phyloP scores from a whole-genome alignment of 1,140 invertebrate genomes.

The Atopsyche davidsoni region DNA sequence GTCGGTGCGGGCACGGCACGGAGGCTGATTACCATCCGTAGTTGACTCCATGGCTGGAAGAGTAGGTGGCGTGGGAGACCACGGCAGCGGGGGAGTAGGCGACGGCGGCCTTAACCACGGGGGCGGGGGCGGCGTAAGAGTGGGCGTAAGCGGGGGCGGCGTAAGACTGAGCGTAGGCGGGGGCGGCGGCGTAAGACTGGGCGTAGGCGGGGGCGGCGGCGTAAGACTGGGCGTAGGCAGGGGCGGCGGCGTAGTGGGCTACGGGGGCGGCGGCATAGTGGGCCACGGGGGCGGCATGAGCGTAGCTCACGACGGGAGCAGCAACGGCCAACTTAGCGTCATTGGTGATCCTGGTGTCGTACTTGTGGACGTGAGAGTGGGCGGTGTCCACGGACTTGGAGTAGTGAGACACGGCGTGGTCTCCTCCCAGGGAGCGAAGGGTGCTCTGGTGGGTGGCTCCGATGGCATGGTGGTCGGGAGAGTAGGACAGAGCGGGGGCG shows the following conservation, averaged over 20 bases:
- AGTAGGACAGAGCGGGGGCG: constrained; percentile 30
- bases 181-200: constrained; percentile 31
- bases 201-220: constrained; percentile 32
- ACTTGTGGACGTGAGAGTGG: constrained; percentile 58
- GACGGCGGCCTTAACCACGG: constrained; percentile 37
- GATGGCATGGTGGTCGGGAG: constrained; percentile 41
- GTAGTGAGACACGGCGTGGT: constrained; percentile 51
- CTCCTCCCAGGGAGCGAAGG: constrained; percentile 51
- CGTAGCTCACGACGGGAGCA: constrained; percentile 32
- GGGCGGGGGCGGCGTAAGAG: constrained; percentile 29
- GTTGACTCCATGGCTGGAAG: constrained; percentile 44
- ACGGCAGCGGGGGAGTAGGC: constrained; percentile 48
- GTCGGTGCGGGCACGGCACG: not conserved
- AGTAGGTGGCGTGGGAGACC: constrained; percentile 49
- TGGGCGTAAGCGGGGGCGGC: constrained; percentile 38
- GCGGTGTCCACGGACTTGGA: constrained; percentile 57
- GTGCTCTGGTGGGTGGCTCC: constrained; percentile 52
- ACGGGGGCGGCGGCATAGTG: constrained; percentile 21
- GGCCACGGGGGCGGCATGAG: constrained; percentile 28
- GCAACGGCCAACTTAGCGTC: constrained; percentile 43
- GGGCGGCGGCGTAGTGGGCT: constrained; percentile 19
- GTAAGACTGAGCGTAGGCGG: constrained; percentile 32
- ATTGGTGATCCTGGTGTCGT: constrained; percentile 55
- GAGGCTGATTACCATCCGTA: constrained; percentile 43
- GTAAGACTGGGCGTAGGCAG: constrained; percentile 20